Percentiles rank a stretch among this genome's conserved stretches.
Conservation (phyloP, 35 echinoderm and acorn worm species). For the Stichopus chloronotus region DNA sequence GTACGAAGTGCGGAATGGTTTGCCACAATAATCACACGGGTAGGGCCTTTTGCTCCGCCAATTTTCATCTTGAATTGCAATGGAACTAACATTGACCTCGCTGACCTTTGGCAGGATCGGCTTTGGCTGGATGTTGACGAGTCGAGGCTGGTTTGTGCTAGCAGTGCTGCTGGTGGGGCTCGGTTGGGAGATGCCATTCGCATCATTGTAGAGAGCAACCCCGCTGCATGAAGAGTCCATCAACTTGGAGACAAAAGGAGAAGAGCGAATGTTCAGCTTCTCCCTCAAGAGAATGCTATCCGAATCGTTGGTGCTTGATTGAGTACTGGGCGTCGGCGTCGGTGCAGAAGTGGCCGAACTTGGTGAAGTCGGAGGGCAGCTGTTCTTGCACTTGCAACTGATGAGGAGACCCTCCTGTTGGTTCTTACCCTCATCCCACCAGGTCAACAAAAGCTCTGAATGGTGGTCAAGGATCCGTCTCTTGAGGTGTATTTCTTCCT, state of each 20-base stretch:
- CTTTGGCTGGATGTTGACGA: too few relatives aligned
- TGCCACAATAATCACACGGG: slow-evolving; percentile 56
- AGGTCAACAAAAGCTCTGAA: slow-evolving; percentile 54
- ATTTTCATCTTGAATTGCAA: not conserved
- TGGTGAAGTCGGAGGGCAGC: not conserved
- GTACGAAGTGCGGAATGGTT: slow-evolving; percentile 55
- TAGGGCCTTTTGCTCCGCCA: slow-evolving; percentile 47
- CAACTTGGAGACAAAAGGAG: slow-evolving; percentile 46
- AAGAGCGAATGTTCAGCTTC: slow-evolving; percentile 40
- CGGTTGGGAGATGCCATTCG: slow-evolving; percentile 21
- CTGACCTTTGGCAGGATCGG: not conserved
- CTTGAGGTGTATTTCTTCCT: slow-evolving; percentile 58
- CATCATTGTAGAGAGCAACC: slow-evolving; percentile 42
- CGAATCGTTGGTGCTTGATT: not conserved
- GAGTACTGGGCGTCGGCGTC: not conserved
- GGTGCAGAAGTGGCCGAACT: not conserved
- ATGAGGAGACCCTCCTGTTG: slow-evolving; percentile 55
- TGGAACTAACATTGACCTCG: not conserved
- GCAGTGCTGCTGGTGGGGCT: not conserved
- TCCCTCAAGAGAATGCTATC: slow-evolving; percentile 32
- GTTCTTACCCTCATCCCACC: slow-evolving; percentile 55
- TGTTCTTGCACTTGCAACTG: slow-evolving; percentile 45
- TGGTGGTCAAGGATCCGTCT: slow-evolving; percentile 26
- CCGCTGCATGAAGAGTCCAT: slow-evolving; percentile 52
- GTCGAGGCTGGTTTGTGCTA: not conserved